Percentiles rank a stretch among this genome's conserved stretches.
phyloP scores from a whole-genome alignment of 2,113 vertebrate species.

The Bufo gargarizans region DNA sequence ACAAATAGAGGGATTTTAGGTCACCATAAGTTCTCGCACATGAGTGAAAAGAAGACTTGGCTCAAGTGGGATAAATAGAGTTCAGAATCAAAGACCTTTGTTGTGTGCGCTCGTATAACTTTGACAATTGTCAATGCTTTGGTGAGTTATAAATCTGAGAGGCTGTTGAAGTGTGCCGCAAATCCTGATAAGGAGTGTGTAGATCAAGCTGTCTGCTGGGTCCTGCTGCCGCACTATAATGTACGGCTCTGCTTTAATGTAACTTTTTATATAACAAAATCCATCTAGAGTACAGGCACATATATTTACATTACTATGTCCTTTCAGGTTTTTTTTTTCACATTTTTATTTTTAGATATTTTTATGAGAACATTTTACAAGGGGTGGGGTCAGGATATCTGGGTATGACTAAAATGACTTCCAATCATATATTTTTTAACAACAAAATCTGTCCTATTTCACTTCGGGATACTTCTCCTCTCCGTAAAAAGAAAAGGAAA shows the following conservation, averaged over 20 bases:
- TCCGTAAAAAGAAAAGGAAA: no score
- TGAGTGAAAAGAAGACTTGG: constrained; percentile 23
- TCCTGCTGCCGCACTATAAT: constrained; percentile 16
- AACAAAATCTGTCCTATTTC: no score
- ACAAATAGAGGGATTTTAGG: not conserved
- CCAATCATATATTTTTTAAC: no score
- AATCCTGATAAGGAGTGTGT: constrained; percentile 45
- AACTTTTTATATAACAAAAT: constrained; percentile 11
- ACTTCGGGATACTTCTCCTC: no score
- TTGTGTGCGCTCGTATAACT: constrained; percentile 44
- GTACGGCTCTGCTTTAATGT: not conserved
- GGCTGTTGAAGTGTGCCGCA: constrained; percentile 40
- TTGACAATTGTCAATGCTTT: constrained; percentile 52
- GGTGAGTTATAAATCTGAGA: constrained; percentile 54
- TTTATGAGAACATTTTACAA: no score
- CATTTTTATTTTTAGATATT: not conserved
- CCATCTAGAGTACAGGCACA: not conserved
- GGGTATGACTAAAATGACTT: no score
- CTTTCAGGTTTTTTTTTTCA: not conserved
- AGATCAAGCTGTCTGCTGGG: constrained; percentile 15
- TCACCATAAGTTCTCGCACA: not conserved
- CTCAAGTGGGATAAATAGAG: constrained; percentile 13
- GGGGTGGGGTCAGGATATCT: no score
- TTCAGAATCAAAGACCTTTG: constrained; percentile 44
- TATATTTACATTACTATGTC: not conserved